These are phyloP conservation scores for Hippoglossus hippoglossus DNA, from an alignment of 2,797 vertebrate species.

Conservation along the genomic window DNA sequence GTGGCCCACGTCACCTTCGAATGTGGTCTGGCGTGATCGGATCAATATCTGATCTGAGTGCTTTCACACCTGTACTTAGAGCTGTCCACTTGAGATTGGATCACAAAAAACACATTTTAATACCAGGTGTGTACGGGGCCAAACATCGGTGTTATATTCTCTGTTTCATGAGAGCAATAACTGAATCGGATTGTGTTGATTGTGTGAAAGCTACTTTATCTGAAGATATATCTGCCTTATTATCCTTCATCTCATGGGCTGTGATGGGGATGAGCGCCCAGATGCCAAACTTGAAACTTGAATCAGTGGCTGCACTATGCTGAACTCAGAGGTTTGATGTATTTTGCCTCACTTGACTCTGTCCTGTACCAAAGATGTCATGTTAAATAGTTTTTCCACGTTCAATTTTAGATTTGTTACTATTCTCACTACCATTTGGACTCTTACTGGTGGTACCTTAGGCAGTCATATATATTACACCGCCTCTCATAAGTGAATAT, in stretches of 20 bases:
- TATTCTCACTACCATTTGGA: background rate
- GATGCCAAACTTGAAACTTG: conserved; percentile 7
- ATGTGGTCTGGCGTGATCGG: no score
- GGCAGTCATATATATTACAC: background rate
- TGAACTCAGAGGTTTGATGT: background rate
- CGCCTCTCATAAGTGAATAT: background rate
- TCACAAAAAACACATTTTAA: no score
- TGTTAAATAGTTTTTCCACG: background rate
- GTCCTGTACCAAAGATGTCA: background rate
- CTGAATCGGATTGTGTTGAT: conserved; percentile 8
- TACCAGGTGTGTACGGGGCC: background rate
- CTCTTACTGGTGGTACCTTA: background rate
- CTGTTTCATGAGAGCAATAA: conserved; percentile 10
- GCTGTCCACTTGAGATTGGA: no score
- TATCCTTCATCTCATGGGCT: background rate
- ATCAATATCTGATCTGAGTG: no score
- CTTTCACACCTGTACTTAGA: no score
- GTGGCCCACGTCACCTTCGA: no score
- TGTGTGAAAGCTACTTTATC: conserved; percentile 1
- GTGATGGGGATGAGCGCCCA: background rate
- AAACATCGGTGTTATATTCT: background rate
- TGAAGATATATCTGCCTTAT: conserved; percentile 11
- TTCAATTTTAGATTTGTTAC: background rate
- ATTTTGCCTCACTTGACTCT: background rate
- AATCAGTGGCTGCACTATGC: background rate